Conservation (phyloP, 2,113 vertebrate genomes). For the Zosterops borbonicus region DNA sequence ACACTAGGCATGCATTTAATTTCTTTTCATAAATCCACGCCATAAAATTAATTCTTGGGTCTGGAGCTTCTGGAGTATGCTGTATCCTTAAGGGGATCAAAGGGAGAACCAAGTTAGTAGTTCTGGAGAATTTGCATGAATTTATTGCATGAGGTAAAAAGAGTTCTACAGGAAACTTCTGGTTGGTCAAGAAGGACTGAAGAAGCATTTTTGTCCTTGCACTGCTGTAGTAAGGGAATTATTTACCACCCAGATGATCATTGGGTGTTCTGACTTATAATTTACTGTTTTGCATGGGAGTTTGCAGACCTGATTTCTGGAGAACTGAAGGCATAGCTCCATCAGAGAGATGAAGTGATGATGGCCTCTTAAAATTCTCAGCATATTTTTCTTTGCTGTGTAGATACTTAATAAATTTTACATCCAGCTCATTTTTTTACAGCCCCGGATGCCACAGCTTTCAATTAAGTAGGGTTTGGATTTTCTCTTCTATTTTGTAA, state of each 20-base stretch:
- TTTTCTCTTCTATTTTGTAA: constrained; percentile 33
- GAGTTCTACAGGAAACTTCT: not conserved
- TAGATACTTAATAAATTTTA: not conserved
- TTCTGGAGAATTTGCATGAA: not conserved
- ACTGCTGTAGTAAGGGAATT: not conserved
- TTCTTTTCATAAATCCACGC: not conserved
- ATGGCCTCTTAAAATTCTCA: constrained; percentile 11
- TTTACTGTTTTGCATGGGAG: constrained; percentile 5
- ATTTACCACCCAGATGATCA: constrained; percentile 17
- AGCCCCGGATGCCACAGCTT: not conserved
- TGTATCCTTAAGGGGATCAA: not conserved
- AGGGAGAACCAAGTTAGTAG: not conserved
- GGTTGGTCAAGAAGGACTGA: not conserved
- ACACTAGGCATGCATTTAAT: not conserved
- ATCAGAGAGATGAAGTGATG: not conserved
- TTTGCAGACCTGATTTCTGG: constrained; percentile 44
- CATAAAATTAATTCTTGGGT: not conserved
- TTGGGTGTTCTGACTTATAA: constrained; percentile 2
- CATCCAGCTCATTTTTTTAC: not conserved
- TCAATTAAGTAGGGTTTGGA: not conserved
- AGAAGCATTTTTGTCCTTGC: not conserved
- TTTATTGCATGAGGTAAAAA: constrained; percentile 10
- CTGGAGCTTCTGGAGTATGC: not conserved
- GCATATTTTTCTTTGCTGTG: not conserved
- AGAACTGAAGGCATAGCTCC: not conserved